phyloP scores from a whole-genome alignment of 1,140 invertebrate species.

The Heliothis virescens region DNA sequence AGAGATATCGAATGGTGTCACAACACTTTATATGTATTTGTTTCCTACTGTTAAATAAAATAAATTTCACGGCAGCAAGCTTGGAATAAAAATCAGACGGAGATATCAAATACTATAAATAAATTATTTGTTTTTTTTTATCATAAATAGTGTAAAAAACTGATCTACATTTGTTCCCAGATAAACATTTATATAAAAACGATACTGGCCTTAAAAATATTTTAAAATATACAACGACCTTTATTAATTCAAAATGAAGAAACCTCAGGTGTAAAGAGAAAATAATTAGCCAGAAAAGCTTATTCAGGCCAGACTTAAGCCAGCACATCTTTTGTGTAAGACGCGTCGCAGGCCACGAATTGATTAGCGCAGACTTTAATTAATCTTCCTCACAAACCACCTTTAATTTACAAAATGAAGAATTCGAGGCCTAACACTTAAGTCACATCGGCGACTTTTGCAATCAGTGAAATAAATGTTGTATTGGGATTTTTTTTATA shows the following conservation, averaged over 20 bases:
- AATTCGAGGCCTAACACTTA: conserved; percentile 7
- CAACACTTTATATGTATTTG: too few relatives aligned
- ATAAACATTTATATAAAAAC: too few relatives aligned
- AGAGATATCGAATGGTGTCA: too few relatives aligned
- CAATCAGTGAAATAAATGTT: neutral
- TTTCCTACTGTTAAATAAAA: too few relatives aligned
- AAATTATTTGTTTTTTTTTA: too few relatives aligned
- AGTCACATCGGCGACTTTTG: neutral
- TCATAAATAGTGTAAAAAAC: too few relatives aligned
- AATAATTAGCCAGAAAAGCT: conserved; percentile 36
- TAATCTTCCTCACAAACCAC: conserved; percentile 30
- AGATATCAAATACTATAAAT: too few relatives aligned
- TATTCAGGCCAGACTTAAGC: neutral
- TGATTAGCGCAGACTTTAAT: conserved; percentile 35
- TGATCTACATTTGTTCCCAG: too few relatives aligned
- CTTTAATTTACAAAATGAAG: neutral
- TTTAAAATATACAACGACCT: conserved; percentile 3
- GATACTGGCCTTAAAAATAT: too few relatives aligned
- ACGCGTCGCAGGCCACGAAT: neutral
- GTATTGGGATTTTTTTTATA: neutral
- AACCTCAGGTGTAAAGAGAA: conserved; percentile 27
- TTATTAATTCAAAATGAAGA: conserved; percentile 1
- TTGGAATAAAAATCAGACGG: too few relatives aligned
- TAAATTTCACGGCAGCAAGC: too few relatives aligned
- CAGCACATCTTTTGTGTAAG: conserved; percentile 21